Base-by-base conservation (phyloP, 2,113 vertebrate genomes). In the Colaptes auratus region DNA sequence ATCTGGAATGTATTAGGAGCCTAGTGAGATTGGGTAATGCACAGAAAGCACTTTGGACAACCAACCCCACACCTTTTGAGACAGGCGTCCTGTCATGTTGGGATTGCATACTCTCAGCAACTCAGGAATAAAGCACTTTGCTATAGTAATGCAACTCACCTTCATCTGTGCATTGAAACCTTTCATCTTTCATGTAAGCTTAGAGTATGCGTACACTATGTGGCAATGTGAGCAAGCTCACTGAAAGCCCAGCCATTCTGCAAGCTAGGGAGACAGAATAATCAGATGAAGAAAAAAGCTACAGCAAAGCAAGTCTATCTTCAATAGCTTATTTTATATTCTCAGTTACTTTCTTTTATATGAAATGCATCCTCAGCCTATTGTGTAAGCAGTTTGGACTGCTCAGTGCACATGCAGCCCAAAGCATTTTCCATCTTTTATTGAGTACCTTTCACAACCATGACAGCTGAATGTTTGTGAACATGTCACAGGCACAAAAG, bases 81-180 rank as follows among this genome's bases (percentile, higher is more conserved):
- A 46, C 2, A 36, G 12, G 39, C 12, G 42, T 27, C 20, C 28
- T 50, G 2, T 23, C 4, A 1, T 1, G 36, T 2, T 33, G 28
- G 7, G 21, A 36, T 63, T 4, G 15, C 12, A 17, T 10, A 25
- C 18, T 55, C 86, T 6, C 46, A 61, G 1, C 10, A 39, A 5
- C 24, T 13, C 15, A 6, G 42, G 23, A 81, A 63, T 15, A 55
- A n/a, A 86, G 46, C n/a, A 78, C 39, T 93, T 20, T 64, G 53
- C 48, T 56, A 24, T 5, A 9, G 28, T 17, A 18, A 8, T 12
- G 11, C 12, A 78, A 27, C 23, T 73, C 73, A 20, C 28, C 60
- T 77, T 55, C 56, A 31, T 17, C 36, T 28, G 36, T n/a, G 56
- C 33, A 52, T 27, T 28, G 61, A 31, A 89, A 90, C 70, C 15